A percentile compares a stretch with the other conserved stretches of the same genome.
phyloP scores from a whole-genome alignment of 2,888 invertebrate genomes.

The Acanthoscelides obtectus region DNA sequence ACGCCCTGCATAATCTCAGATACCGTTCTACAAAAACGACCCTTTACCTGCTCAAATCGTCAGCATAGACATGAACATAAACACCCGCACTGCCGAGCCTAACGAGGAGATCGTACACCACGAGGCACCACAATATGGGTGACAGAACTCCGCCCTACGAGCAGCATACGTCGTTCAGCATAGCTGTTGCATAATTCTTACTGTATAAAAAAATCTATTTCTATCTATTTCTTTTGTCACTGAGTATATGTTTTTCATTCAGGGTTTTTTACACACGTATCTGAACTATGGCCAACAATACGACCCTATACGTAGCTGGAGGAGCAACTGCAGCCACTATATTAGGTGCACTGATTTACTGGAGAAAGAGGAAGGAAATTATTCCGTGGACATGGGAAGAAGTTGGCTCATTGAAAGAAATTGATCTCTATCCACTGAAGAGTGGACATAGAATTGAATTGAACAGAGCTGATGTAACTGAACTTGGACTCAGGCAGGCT shows the following conservation, averaged over 20 bases:
- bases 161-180: too few relatives aligned
- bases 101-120: too few relatives aligned
- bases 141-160: too few relatives aligned
- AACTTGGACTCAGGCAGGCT: conserved; percentile 35
- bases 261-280: background rate
- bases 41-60: too few relatives aligned
- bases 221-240: too few relatives aligned
- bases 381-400: conserved; percentile 39
- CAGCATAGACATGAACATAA: too few relatives aligned
- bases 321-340: conserved; percentile 27
- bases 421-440: conserved; percentile 44
- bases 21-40: too few relatives aligned
- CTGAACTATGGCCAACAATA: background rate
- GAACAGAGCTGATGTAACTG: conserved; percentile 35
- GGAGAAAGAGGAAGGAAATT: conserved; percentile 30
- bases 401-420: conserved; percentile 37
- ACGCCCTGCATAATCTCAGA: too few relatives aligned
- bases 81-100: too few relatives aligned
- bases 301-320: conserved; percentile 22
- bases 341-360: conserved; percentile 26
- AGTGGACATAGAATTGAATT: conserved; percentile 42
- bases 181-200: too few relatives aligned
- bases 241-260: background rate
- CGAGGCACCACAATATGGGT: too few relatives aligned
- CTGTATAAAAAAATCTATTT: too few relatives aligned